These are phyloP conservation scores for Cyphotilapia sp. DNA, from an alignment of 2,113 vertebrate species.

Conservation along the genomic window DNA sequence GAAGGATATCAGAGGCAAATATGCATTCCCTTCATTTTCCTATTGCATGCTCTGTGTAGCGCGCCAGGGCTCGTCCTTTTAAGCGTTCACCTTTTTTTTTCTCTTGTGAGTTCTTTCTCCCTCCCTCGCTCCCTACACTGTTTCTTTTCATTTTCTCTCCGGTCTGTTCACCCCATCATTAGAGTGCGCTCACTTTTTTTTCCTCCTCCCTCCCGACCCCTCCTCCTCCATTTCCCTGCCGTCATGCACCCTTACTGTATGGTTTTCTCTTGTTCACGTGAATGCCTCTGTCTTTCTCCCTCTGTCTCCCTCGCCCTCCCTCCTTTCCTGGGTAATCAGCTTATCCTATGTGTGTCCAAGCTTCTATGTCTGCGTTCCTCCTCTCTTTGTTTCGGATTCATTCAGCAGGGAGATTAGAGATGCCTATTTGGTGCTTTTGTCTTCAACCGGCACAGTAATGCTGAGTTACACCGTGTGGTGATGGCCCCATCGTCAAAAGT, in stretches of 20 bases:
- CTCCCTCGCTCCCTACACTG: neutral
- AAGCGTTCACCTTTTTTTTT: slow-evolving; percentile 2
- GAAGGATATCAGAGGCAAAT: slow-evolving; percentile 48
- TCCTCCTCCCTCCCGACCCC: neutral
- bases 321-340: slow-evolving; percentile 63
- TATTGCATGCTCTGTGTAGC: slow-evolving; percentile 17
- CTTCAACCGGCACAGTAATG: slow-evolving; percentile 21
- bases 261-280: slow-evolving; percentile 32
- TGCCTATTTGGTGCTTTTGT: slow-evolving; percentile 73
- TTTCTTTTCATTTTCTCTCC: slow-evolving; percentile 38
- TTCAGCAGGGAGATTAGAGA: slow-evolving; percentile 76
- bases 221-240: slow-evolving; percentile 1
- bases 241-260: slow-evolving; percentile 36
- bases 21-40: slow-evolving; percentile 37
- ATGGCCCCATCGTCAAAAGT: slow-evolving; percentile 11
- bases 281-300: slow-evolving; percentile 19
- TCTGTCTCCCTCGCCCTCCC: slow-evolving; percentile 29
- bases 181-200: neutral
- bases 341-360: slow-evolving; percentile 73
- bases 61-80: neutral
- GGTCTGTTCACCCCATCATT: slow-evolving; percentile 43
- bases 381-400: slow-evolving; percentile 70
- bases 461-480: slow-evolving; percentile 24
- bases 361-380: slow-evolving; percentile 63
- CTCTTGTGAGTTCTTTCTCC: neutral